phyloP scores from a whole-genome alignment of 2,113 vertebrate species.

The Notarius quadriscutis region DNA sequence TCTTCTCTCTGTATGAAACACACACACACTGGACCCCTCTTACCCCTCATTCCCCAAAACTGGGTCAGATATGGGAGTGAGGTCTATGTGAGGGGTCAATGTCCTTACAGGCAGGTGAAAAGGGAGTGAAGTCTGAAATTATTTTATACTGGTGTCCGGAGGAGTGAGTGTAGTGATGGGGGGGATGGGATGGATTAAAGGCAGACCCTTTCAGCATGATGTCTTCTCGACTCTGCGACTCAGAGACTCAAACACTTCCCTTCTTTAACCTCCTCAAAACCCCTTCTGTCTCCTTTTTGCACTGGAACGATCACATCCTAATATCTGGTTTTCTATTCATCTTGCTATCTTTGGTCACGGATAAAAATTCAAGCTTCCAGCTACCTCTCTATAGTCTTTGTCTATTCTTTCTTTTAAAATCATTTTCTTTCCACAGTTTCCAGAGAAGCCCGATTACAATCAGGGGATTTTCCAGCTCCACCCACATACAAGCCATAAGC shows the following conservation, averaged over 20 bases:
- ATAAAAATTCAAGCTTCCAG: conserved; percentile 61
- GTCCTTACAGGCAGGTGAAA: conserved; percentile 35
- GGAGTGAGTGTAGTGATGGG: neutral
- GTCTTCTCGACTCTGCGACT: conserved; percentile 3
- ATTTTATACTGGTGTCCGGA: neutral
- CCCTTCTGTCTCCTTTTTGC: conserved; percentile 15
- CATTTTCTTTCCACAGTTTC: conserved; percentile 54
- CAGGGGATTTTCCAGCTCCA: conserved; percentile 58
- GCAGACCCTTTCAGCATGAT: conserved; percentile 4
- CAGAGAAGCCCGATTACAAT: conserved; percentile 48
- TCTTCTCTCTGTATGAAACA: conserved; percentile 13
- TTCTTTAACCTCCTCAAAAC: conserved; percentile 33
- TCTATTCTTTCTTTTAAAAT: conserved; percentile 55
- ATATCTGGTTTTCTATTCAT: conserved; percentile 65
- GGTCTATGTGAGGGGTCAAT: conserved; percentile 43
- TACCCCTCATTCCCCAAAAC: conserved; percentile 66
- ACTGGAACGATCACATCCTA: conserved; percentile 58
- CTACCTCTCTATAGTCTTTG: conserved; percentile 59
- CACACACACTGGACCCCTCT: conserved; percentile 53
- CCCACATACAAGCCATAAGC: neutral
- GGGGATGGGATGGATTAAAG: conserved; percentile 26
- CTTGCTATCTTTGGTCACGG: conserved; percentile 56
- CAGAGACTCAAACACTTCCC: conserved; percentile 45
- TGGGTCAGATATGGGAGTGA: conserved; percentile 71
- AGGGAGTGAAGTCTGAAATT: conserved; percentile 36